Evolutionary conservation across 2,113 vertebrate species (phyloP).

Genomic region (Cynocephalus volans): DNA sequence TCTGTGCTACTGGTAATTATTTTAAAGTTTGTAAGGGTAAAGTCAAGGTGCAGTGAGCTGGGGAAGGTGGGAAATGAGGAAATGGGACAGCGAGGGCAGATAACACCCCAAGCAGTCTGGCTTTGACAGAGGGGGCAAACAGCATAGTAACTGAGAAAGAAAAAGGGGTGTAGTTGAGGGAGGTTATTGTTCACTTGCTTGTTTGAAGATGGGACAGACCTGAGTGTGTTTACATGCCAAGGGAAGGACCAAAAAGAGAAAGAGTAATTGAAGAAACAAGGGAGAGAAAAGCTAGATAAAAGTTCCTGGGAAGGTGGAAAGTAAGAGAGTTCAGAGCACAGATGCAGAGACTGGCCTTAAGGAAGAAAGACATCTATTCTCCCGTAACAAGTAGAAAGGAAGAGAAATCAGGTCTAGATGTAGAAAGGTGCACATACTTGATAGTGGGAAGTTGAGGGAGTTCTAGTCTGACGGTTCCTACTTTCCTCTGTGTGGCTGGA

Average conservation of each 20-base stretch:
- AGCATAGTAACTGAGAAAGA: not conserved
- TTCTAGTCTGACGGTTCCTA: not conserved
- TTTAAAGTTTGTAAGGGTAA: no score
- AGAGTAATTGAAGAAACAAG: not conserved
- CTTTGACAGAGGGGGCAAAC: not conserved
- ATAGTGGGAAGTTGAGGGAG: not conserved
- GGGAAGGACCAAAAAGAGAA: not conserved
- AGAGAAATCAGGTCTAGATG: not conserved
- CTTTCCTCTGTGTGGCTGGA: not conserved
- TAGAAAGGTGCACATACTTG: not conserved
- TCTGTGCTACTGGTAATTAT: no score
- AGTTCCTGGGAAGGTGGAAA: not conserved
- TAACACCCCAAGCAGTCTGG: not conserved
- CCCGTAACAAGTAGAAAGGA: not conserved
- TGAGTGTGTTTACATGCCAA: not conserved
- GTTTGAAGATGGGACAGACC: not conserved
- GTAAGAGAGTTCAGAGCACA: not conserved
- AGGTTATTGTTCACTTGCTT: not conserved
- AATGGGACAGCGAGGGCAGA: no score
- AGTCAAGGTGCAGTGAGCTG: no score
- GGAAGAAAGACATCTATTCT: not conserved
- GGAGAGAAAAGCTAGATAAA: not conserved
- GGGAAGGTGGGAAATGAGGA: no score
- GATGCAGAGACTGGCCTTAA: not conserved
- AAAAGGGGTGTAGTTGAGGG: not conserved